Evolutionary conservation across 2,888 invertebrate species (phyloP), one percentile per base, ranked within the genome.

Genomic region (Aquatica leii): DNA sequence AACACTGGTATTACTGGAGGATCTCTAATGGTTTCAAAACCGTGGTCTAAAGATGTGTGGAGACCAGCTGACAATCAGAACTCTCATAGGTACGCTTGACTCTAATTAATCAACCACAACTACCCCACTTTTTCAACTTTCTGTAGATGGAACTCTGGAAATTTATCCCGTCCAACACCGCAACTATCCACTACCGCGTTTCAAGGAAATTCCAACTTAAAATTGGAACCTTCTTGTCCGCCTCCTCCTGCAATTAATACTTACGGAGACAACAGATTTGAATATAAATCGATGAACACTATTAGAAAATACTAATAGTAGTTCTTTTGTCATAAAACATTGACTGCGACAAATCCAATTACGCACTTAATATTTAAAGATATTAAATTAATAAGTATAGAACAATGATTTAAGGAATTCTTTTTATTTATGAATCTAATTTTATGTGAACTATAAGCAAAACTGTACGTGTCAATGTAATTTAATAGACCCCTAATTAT

Each of bases 171-270:
- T 46, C 64, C 68, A 31, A 54, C 67, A 11, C 6, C 24, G 2
- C 48, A 56, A n/a, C 40, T 73, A 9, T 69, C 71, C 12, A 59
- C 70, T 5, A 55, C 63, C n/a, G 64, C 66, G n/a, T 80, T 78
- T 68, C 71, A 76, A 8, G 74, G 71, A 46, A 78, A 72, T 59
- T 70, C 77, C n/a, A 73, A 70, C 56, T 66, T 77, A 40, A 72
- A 67, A 54, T 65, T 75, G 59, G 73, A 77, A 17, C 78, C 79
- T 17, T 71, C 77, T 2, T 78, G 79, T 65, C 78, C 78, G 14
- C 80, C 80, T 24, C 80, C 81, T 1, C 80, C 80, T n/a, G 78
- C 78, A 6, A 78, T 80, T 52, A 77, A 71, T 52, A 78, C 75
- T 66, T 80, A 75, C 68, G 77, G 78, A 49, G 74, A 75, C 41